Conservation (phyloP, 2,888 invertebrate genomes). For the Poecilus cupreus region DNA sequence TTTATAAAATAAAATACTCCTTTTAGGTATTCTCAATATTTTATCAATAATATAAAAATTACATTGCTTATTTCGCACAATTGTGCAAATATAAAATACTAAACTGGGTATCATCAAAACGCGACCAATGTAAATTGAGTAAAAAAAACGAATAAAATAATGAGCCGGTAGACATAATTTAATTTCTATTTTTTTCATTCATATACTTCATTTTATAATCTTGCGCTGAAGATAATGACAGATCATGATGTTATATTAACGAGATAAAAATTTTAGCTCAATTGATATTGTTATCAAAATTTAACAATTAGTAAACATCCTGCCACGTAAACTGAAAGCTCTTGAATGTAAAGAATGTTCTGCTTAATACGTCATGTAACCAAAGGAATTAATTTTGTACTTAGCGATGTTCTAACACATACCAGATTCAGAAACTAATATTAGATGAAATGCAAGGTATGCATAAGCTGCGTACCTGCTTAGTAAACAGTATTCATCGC, state of each 20-base stretch:
- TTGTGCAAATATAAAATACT: no score
- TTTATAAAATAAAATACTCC: no score
- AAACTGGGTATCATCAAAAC: no score
- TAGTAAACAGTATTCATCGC: conserved; percentile 1
- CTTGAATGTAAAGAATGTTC: no score
- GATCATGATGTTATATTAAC: neutral
- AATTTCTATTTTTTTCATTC: no score
- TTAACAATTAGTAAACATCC: neutral
- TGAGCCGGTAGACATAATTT: no score
- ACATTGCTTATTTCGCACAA: no score
- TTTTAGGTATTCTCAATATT: no score
- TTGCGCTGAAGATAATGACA: neutral
- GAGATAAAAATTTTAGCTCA: neutral
- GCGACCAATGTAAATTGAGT: no score
- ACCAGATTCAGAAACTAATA: neutral
- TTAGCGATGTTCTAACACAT: neutral
- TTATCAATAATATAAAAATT: no score
- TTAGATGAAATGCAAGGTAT: conserved; percentile 1
- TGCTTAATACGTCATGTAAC: no score
- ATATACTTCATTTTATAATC: neutral
- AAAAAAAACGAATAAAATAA: no score
- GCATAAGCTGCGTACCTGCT: neutral
- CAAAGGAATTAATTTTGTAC: neutral
- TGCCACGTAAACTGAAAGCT: neutral
- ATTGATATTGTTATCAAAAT: neutral